Conservation (phyloP, 2,797 vertebrate genomes). For the Danionella dracula region DNA sequence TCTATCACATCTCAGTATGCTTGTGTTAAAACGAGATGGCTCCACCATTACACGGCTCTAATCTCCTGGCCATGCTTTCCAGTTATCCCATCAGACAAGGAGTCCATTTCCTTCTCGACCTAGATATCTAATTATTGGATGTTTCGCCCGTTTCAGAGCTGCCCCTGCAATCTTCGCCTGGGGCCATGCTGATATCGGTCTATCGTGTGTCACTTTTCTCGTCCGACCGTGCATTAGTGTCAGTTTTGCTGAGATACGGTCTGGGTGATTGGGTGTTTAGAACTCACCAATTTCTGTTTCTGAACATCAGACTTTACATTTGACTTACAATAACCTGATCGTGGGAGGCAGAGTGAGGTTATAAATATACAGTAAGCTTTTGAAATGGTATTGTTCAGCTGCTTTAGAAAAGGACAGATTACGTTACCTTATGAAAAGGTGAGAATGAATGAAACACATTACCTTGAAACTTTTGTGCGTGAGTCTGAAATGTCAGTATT, state of each 20-base stretch:
- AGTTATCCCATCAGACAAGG: conserved; percentile 43
- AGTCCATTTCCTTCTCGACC: conserved; percentile 34
- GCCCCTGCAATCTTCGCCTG: conserved; percentile 32
- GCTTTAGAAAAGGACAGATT: background rate
- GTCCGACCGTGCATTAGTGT: conserved; percentile 42
- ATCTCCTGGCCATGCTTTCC: conserved; percentile 36
- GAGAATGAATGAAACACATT: background rate
- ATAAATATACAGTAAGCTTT: background rate
- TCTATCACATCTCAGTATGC: conserved; percentile 25
- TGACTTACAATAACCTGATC: background rate
- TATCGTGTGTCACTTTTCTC: conserved; percentile 38
- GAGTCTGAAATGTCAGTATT: background rate
- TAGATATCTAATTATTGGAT: conserved; percentile 44
- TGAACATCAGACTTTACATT: conserved; percentile 11
- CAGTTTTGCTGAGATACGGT: conserved; percentile 29
- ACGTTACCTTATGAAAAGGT: background rate
- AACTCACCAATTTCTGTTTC: conserved; percentile 12
- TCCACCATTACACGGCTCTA: conserved; percentile 36
- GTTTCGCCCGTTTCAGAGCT: conserved; percentile 31
- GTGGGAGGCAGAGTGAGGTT: background rate
- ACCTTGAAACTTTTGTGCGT: background rate
- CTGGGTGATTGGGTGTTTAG: conserved; percentile 6
- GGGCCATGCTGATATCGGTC: conserved; percentile 31
- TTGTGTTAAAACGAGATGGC: conserved; percentile 34
- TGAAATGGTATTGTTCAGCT: background rate